Conservation (phyloP, 1,140 invertebrate species). For the Atta cephalotes region DNA sequence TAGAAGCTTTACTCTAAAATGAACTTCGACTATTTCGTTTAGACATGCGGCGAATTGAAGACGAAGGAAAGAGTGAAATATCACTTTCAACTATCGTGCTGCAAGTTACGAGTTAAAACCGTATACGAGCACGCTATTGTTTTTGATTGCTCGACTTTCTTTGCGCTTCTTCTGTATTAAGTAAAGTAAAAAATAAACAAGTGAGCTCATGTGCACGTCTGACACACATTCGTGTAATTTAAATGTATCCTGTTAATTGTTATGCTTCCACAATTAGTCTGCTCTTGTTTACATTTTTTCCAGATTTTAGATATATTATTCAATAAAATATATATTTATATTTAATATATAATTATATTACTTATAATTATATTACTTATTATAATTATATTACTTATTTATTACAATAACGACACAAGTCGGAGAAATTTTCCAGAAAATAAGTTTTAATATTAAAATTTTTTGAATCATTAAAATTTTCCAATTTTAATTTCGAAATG, state of each 20-base stretch:
- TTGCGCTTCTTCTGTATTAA: background rate
- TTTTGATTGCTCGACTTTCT: slow-evolving; percentile 53
- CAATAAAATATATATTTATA: background rate
- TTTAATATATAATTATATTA: too few species aligned
- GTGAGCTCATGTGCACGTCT: too few species aligned
- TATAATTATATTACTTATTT: too few species aligned
- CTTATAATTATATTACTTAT: too few species aligned
- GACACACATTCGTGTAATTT: background rate
- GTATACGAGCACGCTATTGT: slow-evolving; percentile 31
- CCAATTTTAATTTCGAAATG: too few species aligned
- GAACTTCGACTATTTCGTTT: background rate
- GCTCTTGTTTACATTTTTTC: background rate
- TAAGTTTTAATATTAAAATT: too few species aligned
- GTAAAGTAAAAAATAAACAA: background rate
- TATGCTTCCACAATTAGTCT: too few species aligned
- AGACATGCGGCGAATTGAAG: slow-evolving; percentile 23
- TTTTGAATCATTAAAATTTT: too few species aligned
- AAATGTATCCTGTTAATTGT: background rate
- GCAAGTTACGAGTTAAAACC: slow-evolving; percentile 36
- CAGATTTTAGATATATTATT: background rate
- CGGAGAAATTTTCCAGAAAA: too few species aligned
- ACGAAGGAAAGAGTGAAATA: slow-evolving; percentile 52
- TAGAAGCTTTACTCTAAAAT: background rate
- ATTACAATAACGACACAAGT: too few species aligned
- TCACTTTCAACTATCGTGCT: slow-evolving; percentile 46